Conservation (phyloP, 2,797 vertebrate genomes). For the Pampus argenteus region DNA sequence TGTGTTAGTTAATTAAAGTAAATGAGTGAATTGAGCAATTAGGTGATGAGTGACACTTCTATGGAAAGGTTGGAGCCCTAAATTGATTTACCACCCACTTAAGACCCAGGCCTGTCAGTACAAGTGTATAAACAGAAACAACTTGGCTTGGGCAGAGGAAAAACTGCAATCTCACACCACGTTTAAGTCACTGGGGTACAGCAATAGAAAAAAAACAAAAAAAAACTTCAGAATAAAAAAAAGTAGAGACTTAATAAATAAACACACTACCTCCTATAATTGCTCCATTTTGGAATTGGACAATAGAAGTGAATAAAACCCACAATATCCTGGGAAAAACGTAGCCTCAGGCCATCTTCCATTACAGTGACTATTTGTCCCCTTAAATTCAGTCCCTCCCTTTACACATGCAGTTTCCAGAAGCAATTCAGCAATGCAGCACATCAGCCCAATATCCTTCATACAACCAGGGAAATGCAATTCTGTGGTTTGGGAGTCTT, state of each 20-base stretch:
- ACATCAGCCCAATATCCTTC: constrained; percentile 59
- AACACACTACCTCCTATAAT: constrained; percentile 4
- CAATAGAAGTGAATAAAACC: constrained; percentile 51
- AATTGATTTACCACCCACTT: constrained; percentile 63
- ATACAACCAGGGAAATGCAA: constrained; percentile 47
- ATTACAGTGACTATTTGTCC: constrained; percentile 64
- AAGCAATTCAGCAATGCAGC: constrained; percentile 61
- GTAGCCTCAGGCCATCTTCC: constrained; percentile 42
- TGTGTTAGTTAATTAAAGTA: constrained; percentile 54
- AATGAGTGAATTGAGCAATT: constrained; percentile 63
- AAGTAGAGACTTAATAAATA: constrained; percentile 30
- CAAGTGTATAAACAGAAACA: constrained; percentile 44
- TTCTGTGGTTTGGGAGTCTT: constrained; percentile 45
- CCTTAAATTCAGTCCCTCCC: constrained; percentile 44
- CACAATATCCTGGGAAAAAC: constrained; percentile 40
- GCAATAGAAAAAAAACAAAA: neutral
- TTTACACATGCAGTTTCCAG: constrained; percentile 54
- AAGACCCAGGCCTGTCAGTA: constrained; percentile 30
- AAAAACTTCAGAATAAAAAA: constrained; percentile 12
- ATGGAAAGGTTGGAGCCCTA: constrained; percentile 44
- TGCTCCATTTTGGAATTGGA: constrained; percentile 26
- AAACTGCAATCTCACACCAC: constrained; percentile 18
- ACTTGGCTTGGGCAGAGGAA: constrained; percentile 16
- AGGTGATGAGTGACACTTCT: constrained; percentile 58
- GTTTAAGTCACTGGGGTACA: constrained; percentile 7